Percentiles rank a stretch among this genome's conserved stretches.
phyloP scores from a whole-genome alignment of 2,888 invertebrate genomes.

The Eutolmus rufibarbis region DNA sequence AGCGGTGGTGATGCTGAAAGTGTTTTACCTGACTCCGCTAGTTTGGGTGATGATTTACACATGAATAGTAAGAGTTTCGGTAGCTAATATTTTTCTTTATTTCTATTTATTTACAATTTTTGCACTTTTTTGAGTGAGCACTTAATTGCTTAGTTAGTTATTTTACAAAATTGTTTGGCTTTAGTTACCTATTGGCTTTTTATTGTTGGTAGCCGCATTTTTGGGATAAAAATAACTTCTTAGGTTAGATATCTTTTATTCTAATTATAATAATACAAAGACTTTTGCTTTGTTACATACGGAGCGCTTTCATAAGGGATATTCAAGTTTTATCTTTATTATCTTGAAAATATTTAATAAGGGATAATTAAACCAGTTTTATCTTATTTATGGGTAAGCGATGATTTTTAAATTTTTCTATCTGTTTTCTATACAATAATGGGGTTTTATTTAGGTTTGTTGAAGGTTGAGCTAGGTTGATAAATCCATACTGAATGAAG shows the following conservation, averaged over 20 bases:
- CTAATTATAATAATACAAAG: background rate
- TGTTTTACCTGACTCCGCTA: slow-evolving; percentile 84
- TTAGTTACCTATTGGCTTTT: background rate
- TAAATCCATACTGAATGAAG: too few species aligned
- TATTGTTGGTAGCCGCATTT: background rate
- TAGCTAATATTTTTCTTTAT: slow-evolving; percentile 32
- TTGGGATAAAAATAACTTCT: background rate
- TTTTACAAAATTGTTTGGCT: background rate
- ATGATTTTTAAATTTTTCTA: background rate
- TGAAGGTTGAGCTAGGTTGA: too few species aligned
- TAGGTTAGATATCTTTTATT: background rate
- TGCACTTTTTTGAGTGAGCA: background rate
- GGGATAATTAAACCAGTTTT: background rate
- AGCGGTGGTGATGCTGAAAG: slow-evolving; percentile 85
- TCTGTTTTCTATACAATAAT: too few species aligned
- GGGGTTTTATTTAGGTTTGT: too few species aligned
- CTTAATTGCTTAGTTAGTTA: background rate
- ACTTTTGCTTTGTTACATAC: background rate
- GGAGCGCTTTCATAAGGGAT: too few species aligned
- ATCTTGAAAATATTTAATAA: background rate
- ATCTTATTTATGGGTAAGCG: background rate
- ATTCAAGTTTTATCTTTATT: too few species aligned
- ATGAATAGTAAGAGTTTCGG: slow-evolving; percentile 67
- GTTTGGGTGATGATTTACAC: slow-evolving; percentile 77
- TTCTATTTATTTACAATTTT: background rate